phyloP scores from a whole-genome alignment of 2,888 invertebrate species.

The Drosophila anomalata region DNA sequence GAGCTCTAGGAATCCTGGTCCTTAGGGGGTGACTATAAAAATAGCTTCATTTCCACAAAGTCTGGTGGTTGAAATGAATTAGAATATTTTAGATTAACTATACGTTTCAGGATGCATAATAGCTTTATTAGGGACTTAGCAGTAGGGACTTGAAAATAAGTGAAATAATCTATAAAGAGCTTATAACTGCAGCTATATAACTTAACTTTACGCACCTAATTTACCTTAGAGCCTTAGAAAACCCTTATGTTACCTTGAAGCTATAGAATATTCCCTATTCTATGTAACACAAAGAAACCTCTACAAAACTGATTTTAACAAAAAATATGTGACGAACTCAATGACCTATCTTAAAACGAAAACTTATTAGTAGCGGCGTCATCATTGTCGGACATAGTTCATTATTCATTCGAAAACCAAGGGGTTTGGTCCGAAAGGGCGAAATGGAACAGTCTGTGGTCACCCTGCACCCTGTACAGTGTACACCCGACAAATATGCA shows the following conservation, averaged over 20 bases:
- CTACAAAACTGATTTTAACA: neutral
- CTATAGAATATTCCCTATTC: neutral
- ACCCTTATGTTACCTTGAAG: neutral
- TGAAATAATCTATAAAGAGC: too few species aligned
- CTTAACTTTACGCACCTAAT: neutral
- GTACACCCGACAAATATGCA: slow-evolving; percentile 52
- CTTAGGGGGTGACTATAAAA: slow-evolving; percentile 9
- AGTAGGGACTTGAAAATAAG: too few species aligned
- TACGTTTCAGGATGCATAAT: neutral
- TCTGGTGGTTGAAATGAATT: slow-evolving; percentile 3
- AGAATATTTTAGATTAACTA: neutral
- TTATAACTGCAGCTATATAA: too few species aligned
- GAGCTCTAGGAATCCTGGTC: slow-evolving; percentile 1
- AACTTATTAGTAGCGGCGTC: slow-evolving; percentile 41
- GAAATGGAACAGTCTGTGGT: slow-evolving; percentile 4
- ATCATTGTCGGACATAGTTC: slow-evolving; percentile 32
- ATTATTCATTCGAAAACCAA: slow-evolving; percentile 18
- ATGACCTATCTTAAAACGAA: slow-evolving; percentile 35
- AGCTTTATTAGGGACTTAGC: too few species aligned
- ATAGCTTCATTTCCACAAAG: neutral
- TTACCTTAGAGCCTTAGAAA: too few species aligned
- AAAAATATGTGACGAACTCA: slow-evolving; percentile 28
- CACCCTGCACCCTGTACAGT: slow-evolving; percentile 45
- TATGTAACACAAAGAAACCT: neutral
- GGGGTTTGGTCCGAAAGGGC: neutral